Percentiles rank a stretch among this genome's conserved stretches.
phyloP scores from a whole-genome alignment of 1,140 invertebrate genomes.

The Gyrodactylus bullatarudis region DNA sequence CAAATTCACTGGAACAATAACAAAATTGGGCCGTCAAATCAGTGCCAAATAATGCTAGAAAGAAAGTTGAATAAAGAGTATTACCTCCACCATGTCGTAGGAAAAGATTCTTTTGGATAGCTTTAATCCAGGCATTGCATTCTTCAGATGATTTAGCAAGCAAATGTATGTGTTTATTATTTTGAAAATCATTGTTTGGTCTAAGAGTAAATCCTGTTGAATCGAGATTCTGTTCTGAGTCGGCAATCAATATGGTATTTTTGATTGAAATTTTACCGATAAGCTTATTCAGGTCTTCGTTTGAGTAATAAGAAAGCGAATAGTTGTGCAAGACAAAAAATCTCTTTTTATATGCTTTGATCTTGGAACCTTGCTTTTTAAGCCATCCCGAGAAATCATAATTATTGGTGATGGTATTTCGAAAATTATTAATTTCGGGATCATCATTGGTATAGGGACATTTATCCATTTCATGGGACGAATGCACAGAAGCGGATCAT shows the following conservation, averaged over 20 bases:
- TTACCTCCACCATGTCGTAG: background rate
- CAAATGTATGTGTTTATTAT: too few species aligned
- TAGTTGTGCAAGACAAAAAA: background rate
- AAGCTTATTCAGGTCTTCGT: background rate
- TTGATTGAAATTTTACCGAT: background rate
- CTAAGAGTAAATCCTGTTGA: background rate
- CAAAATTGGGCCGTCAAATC: background rate
- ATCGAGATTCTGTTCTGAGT: too few species aligned
- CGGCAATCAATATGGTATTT: background rate
- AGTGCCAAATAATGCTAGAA: slow-evolving; percentile 2
- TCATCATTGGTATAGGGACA: background rate
- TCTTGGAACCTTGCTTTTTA: background rate
- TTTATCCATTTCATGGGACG: too few species aligned
- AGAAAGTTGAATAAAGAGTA: background rate
- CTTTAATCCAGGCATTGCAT: background rate
- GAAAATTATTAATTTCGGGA: background rate
- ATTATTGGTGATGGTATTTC: too few species aligned
- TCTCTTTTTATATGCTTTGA: background rate
- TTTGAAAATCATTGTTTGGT: too few species aligned
- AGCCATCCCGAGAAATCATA: background rate
- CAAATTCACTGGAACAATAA: background rate
- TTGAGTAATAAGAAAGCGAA: background rate
- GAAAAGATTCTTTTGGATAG: background rate
- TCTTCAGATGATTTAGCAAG: background rate
- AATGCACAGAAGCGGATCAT: too few species aligned